Conservation (phyloP, 2,888 invertebrate species). For the Coenonympha glycerion region DNA sequence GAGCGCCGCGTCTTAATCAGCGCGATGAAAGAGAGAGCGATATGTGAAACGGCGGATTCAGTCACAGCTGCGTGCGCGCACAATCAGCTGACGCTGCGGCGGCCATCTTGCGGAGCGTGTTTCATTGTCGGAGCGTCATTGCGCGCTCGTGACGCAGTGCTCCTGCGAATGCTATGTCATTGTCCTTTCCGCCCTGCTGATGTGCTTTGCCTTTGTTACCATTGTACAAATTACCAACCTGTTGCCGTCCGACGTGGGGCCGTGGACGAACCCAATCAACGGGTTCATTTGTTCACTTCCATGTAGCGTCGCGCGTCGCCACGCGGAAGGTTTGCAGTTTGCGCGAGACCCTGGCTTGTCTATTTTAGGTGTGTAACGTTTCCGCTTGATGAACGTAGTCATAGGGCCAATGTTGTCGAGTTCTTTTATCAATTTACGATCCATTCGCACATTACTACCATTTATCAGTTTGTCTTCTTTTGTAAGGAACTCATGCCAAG, state of each 20-base stretch:
- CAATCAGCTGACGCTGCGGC: slow-evolving; percentile 70
- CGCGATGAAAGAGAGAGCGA: slow-evolving; percentile 52
- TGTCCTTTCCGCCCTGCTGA: slow-evolving; percentile 49
- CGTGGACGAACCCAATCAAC: slow-evolving; percentile 22
- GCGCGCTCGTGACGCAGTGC: slow-evolving; percentile 61
- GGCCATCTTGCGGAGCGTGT: slow-evolving; percentile 70
- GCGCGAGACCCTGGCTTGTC: slow-evolving; percentile 57
- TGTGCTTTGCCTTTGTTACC: slow-evolving; percentile 41
- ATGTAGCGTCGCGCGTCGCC: slow-evolving; percentile 46
- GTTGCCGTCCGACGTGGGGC: slow-evolving; percentile 28
- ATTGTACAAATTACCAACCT: slow-evolving; percentile 42
- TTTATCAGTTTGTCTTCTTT: slow-evolving; percentile 34
- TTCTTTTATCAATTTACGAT: slow-evolving; percentile 24
- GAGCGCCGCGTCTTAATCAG: slow-evolving; percentile 22
- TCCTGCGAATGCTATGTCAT: slow-evolving; percentile 64
- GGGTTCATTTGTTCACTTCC: no score
- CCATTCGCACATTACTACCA: slow-evolving; percentile 18
- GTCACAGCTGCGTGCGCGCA: slow-evolving; percentile 65
- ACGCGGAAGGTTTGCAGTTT: slow-evolving; percentile 53
- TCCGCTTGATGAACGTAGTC: slow-evolving; percentile 42
- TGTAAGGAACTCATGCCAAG: slow-evolving; percentile 35
- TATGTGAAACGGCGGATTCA: slow-evolving; percentile 37
- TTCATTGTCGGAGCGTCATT: slow-evolving; percentile 65
- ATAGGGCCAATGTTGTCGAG: slow-evolving; percentile 32
- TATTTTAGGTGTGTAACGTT: slow-evolving; percentile 65